Evolutionary conservation across 1,140 invertebrate genomes (phyloP).

Genomic region (Eumaeus atala): DNA sequence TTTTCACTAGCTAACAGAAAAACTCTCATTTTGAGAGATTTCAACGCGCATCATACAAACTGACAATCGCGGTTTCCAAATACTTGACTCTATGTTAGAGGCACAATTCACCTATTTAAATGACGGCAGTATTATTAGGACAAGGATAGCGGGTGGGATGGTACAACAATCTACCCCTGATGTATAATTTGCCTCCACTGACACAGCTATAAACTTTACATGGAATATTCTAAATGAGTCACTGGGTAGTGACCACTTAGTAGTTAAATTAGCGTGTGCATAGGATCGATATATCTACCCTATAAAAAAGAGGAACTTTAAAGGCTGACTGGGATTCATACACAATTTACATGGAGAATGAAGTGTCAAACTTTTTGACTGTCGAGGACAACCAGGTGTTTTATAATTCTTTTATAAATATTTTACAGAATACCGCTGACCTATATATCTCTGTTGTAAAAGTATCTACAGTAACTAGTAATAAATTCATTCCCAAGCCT

Average conservation of each 20-base stretch:
- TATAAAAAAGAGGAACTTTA: conserved; percentile 20
- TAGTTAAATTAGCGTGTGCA: conserved; percentile 2
- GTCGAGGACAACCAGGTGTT: conserved; percentile 5
- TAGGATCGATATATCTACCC: too few species aligned
- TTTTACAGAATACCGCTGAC: conserved; percentile 15
- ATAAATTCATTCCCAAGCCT: conserved; percentile 25
- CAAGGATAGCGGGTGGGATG: not conserved
- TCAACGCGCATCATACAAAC: conserved; percentile 23
- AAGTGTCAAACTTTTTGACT: not conserved
- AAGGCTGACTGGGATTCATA: conserved; percentile 19
- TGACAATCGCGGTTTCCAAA: conserved; percentile 7
- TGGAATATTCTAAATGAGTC: conserved; percentile 12
- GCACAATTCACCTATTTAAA: not conserved
- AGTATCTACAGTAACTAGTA: conserved; percentile 14
- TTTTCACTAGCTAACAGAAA: conserved; percentile 14
- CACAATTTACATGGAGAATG: conserved; percentile 6
- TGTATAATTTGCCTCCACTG: conserved; percentile 7
- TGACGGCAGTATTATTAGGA: too few species aligned
- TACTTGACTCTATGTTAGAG: not conserved
- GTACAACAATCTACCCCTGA: conserved; percentile 13
- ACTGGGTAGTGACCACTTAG: conserved; percentile 13
- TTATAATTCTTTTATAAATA: conserved; percentile 14
- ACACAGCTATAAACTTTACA: conserved; percentile 1
- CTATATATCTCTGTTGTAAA: conserved; percentile 16
- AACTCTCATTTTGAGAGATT: conserved; percentile 23